Evolutionary conservation across 1,140 invertebrate genomes (phyloP).

Genomic region (Drosophila subobscura): DNA sequence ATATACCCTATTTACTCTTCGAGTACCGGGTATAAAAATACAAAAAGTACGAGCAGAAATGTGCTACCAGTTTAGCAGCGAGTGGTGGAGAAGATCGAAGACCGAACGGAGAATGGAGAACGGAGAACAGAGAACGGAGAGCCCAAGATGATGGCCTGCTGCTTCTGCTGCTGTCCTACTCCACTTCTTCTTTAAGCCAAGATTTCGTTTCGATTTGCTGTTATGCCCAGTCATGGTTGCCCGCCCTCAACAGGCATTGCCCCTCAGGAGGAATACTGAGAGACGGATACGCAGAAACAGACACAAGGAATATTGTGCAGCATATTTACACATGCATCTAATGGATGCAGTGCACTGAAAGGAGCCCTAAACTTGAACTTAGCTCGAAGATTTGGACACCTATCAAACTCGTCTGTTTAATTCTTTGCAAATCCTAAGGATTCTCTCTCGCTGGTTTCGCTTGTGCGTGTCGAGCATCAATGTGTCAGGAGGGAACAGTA

Average conservation of each 20-base stretch:
- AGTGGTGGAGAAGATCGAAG: slow-evolving; percentile 32
- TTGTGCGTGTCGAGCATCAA: no score
- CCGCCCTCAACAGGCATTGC: slow-evolving; percentile 68
- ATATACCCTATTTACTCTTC: no score
- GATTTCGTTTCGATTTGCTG: slow-evolving; percentile 41
- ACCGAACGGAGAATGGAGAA: slow-evolving; percentile 4
- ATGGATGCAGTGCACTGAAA: slow-evolving; percentile 49
- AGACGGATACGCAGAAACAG: neutral
- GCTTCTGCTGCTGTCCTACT: slow-evolving; percentile 48
- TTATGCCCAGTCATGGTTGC: slow-evolving; percentile 70
- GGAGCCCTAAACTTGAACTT: neutral
- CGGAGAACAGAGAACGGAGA: slow-evolving; percentile 1
- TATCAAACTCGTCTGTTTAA: neutral
- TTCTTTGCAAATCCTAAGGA: neutral
- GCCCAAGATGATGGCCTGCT: slow-evolving; percentile 27
- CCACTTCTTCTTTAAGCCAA: slow-evolving; percentile 44
- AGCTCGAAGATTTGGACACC: neutral
- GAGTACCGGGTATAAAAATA: no score
- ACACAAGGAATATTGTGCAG: no score
- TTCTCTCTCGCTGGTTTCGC: no score
- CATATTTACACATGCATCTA: slow-evolving; percentile 50
- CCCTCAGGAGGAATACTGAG: slow-evolving; percentile 32
- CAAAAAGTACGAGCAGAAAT: slow-evolving; percentile 42
- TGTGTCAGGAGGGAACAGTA: no score
- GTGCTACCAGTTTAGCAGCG: slow-evolving; percentile 71